These are phyloP conservation scores for Lymantria monacha DNA, from an alignment of 2,888 invertebrate species.

Conservation along the genomic window DNA sequence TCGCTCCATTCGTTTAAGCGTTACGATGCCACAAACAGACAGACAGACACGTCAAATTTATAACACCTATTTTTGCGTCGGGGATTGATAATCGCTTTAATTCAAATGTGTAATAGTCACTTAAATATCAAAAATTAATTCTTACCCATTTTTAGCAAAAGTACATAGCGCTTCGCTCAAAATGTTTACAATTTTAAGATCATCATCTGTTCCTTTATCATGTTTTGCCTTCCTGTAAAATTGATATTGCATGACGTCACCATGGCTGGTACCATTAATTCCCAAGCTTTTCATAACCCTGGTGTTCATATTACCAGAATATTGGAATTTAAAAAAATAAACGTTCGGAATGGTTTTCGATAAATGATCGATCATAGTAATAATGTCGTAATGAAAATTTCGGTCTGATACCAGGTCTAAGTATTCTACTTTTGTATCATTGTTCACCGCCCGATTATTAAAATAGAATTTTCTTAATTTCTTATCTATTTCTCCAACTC, in stretches of 20 bases:
- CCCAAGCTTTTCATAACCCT: conserved; percentile 54
- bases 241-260: conserved; percentile 63
- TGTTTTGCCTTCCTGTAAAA: conserved; percentile 62
- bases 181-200: conserved; percentile 48
- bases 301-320: conserved; percentile 58
- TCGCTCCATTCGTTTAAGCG: too few species aligned
- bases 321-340: conserved; percentile 56
- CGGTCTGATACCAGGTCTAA: conserved; percentile 52
- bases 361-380: conserved; percentile 44
- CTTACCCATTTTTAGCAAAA: conserved; percentile 64
- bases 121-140: too few species aligned
- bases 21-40: too few species aligned
- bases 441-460: conserved; percentile 31
- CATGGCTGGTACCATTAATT: conserved; percentile 59
- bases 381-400: conserved; percentile 51
- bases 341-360: conserved; percentile 34
- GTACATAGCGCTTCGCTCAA: conserved; percentile 58
- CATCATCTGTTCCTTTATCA: conserved; percentile 38
- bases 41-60: too few species aligned
- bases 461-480: conserved; percentile 54
- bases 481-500: conserved; percentile 32
- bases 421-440: conserved; percentile 42
- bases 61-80: too few species aligned
- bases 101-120: too few species aligned
- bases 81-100: too few species aligned